These are phyloP conservation scores for Cyanoderma ruficeps DNA, from an alignment of 2,113 vertebrate species.

Conservation along the genomic window DNA sequence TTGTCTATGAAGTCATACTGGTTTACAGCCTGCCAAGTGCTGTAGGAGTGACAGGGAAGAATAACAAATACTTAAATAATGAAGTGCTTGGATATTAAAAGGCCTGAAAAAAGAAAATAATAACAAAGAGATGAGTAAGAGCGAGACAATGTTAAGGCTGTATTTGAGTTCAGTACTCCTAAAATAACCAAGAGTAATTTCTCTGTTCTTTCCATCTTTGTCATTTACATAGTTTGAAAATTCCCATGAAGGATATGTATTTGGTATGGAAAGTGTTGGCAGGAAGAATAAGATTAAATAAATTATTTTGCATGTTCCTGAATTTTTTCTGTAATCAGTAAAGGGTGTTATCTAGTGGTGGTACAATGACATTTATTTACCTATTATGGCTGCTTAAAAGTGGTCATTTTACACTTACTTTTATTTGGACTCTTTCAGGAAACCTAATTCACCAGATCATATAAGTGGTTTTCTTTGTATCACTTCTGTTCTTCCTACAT, in stretches of 20 bases:
- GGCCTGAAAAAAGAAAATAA: background rate
- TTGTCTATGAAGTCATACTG: background rate
- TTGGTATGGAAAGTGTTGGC: background rate
- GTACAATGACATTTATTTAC: background rate
- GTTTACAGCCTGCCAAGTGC: background rate
- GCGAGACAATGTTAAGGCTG: background rate
- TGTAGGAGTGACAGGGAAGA: background rate
- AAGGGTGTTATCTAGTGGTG: background rate
- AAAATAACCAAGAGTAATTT: background rate
- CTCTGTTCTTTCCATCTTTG: background rate
- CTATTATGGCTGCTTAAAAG: background rate
- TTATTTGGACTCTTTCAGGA: background rate
- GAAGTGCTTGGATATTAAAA: background rate
- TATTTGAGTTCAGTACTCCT: background rate
- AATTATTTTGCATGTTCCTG: background rate
- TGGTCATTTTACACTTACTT: background rate
- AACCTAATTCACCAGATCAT: background rate
- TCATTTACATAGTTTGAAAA: background rate
- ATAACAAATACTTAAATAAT: slow-evolving; percentile 14
- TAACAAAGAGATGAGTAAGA: background rate
- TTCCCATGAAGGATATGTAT: background rate
- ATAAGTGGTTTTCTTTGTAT: background rate
- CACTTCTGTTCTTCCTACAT: background rate
- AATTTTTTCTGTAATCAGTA: background rate
- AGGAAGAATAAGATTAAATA: background rate